Conservation (phyloP, 2,888 invertebrate species). For the Colostygia pectinataria region DNA sequence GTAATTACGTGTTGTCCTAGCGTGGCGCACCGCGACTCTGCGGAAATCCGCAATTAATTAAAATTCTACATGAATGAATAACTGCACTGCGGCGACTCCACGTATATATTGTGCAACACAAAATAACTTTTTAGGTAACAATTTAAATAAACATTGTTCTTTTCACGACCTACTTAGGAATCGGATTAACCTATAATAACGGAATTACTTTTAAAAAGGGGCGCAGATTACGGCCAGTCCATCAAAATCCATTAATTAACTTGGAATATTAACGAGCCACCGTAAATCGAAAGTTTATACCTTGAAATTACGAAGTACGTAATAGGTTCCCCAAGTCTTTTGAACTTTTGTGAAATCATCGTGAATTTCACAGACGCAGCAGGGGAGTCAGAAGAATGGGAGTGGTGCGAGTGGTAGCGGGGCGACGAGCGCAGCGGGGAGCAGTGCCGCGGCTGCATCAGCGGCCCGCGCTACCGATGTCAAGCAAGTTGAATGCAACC, state of each 20-base stretch:
- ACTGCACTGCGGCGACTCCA: slow-evolving; percentile 63
- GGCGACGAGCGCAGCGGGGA: slow-evolving; percentile 47
- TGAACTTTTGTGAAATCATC: slow-evolving; percentile 71
- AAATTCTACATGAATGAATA: slow-evolving; percentile 73
- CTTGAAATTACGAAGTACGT: slow-evolving; percentile 74
- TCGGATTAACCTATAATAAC: slow-evolving; percentile 61
- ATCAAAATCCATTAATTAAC: slow-evolving; percentile 79
- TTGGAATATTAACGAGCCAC: slow-evolving; percentile 73
- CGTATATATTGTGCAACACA: slow-evolving; percentile 39
- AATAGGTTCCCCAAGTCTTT: slow-evolving; percentile 73
- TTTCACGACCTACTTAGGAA: slow-evolving; percentile 41
- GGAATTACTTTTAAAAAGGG: slow-evolving; percentile 57
- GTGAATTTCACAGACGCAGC: slow-evolving; percentile 71
- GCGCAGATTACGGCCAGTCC: slow-evolving; percentile 62
- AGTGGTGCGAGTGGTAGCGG: slow-evolving; percentile 54
- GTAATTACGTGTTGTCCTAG: slow-evolving; percentile 35
- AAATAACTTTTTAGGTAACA: slow-evolving; percentile 39
- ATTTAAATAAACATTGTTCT: slow-evolving; percentile 26
- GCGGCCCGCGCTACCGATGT: slow-evolving; percentile 82
- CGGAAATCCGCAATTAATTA: slow-evolving; percentile 76
- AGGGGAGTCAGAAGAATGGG: slow-evolving; percentile 65
- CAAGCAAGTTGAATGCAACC: slow-evolving; percentile 96
- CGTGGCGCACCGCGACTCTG: slow-evolving; percentile 44
- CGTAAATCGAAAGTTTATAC: slow-evolving; percentile 71
- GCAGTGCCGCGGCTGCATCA: slow-evolving; percentile 39